Percentiles rank a stretch among this genome's conserved stretches.
These are phyloP conservation scores for Acanthoscelides obtectus DNA, from an alignment of 2,888 invertebrate genomes.

Conservation along the genomic window DNA sequence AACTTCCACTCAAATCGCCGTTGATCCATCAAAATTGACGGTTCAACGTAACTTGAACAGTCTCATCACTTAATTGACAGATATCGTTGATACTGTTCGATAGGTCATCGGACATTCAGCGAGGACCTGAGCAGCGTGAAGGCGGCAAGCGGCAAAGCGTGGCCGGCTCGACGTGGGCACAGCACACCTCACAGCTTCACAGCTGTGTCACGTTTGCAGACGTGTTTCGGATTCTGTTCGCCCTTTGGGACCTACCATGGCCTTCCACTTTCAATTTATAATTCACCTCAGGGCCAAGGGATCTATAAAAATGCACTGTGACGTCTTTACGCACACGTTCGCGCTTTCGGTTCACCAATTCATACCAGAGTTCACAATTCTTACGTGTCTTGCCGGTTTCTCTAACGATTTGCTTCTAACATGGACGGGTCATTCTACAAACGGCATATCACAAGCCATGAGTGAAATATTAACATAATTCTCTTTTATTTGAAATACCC, in stretches of 20 bases:
- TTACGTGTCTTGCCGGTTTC: no score
- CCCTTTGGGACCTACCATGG: conserved; percentile 13
- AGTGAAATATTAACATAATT: no score
- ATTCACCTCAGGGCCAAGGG: not conserved
- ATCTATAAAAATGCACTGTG: not conserved
- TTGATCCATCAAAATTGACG: no score
- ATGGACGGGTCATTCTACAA: no score
- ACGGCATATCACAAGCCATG: no score
- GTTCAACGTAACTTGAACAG: no score
- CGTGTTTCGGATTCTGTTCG: conserved; percentile 42
- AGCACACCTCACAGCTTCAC: conserved; percentile 19
- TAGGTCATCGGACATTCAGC: conserved; percentile 42
- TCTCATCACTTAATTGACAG: no score
- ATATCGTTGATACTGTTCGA: conserved; percentile 23
- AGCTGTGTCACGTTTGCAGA: conserved; percentile 44
- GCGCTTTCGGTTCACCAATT: not conserved
- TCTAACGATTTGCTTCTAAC: no score
- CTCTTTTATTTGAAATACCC: no score
- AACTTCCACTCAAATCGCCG: no score
- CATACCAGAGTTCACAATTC: not conserved
- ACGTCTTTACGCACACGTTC: not conserved
- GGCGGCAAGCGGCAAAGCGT: not conserved
- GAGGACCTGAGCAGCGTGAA: conserved; percentile 3
- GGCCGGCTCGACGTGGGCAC: not conserved
- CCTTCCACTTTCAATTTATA: conserved; percentile 2